Conservation (phyloP, 2,113 vertebrate species). For the Mormyrus lacerda region DNA sequence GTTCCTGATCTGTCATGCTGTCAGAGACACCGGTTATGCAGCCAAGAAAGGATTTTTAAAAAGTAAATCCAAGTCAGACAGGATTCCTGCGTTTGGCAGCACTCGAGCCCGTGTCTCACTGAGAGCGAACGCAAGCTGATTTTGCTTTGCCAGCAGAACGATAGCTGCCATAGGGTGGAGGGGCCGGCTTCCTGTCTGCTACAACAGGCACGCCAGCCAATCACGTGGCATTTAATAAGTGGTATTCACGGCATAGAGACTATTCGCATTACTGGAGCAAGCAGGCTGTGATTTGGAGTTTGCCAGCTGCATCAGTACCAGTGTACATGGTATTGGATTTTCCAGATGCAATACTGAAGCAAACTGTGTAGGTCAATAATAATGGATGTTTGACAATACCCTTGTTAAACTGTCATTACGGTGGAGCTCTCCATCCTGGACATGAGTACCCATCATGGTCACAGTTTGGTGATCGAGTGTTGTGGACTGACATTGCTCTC, state of each 20-base stretch:
- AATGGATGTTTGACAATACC: not conserved
- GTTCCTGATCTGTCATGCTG: not conserved
- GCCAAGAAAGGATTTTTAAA: not conserved
- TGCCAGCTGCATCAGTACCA: not conserved
- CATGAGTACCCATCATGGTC: not conserved
- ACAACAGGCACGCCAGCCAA: not conserved
- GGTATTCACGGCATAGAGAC: not conserved
- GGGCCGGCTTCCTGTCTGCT: not conserved
- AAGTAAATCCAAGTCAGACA: not conserved
- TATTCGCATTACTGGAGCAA: not conserved
- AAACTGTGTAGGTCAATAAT: not conserved
- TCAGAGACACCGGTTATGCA: not conserved
- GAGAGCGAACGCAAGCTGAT: not conserved
- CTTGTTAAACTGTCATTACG: not conserved
- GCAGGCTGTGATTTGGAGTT: not conserved
- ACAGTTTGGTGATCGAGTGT: not conserved
- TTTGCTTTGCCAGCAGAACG: not conserved
- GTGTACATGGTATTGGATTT: not conserved
- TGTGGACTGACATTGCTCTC: not conserved
- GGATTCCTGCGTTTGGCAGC: not conserved
- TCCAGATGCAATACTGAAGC: not conserved
- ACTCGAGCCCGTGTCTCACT: not conserved
- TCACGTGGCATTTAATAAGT: not conserved
- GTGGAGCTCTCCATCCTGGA: not conserved
- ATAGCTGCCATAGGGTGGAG: not conserved